Conservation (phyloP, 2,888 invertebrate species). For the Rhodophaea formosa region DNA sequence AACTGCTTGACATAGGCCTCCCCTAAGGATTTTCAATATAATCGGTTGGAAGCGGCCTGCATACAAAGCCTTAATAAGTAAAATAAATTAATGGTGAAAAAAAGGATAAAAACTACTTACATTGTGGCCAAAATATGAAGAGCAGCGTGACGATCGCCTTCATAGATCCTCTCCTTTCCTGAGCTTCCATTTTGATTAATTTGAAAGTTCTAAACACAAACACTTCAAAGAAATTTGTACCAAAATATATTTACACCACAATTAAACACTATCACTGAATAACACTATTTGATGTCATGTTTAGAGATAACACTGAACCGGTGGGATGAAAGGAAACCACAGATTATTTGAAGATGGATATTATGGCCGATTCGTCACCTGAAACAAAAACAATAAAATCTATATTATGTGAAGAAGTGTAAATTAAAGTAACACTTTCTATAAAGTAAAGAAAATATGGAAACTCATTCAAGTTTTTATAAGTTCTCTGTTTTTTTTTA, state of each 20-base stretch:
- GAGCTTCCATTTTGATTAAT: slow-evolving; percentile 64
- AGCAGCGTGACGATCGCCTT: slow-evolving; percentile 51
- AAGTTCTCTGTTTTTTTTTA: too few species aligned
- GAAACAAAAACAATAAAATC: slow-evolving; percentile 34
- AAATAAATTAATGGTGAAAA: background rate
- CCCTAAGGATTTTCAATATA: too few species aligned
- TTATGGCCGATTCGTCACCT: slow-evolving; percentile 30
- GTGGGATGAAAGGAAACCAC: background rate
- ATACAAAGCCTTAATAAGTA: too few species aligned
- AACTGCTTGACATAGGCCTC: too few species aligned
- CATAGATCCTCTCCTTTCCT: slow-evolving; percentile 60
- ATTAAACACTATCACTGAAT: background rate
- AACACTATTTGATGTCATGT: slow-evolving; percentile 5
- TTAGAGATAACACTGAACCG: slow-evolving; percentile 4
- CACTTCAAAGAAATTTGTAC: slow-evolving; percentile 6
- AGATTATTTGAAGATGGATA: background rate
- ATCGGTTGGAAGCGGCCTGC: too few species aligned
- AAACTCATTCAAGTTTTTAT: too few species aligned
- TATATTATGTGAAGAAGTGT: background rate
- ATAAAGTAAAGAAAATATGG: too few species aligned
- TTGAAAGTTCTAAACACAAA: slow-evolving; percentile 17
- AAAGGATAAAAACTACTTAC: slow-evolving; percentile 51
- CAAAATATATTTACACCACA: background rate
- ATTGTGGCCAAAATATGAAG: slow-evolving; percentile 63
- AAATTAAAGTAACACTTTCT: background rate